A percentile compares a stretch with the other conserved stretches of the same genome.
These are phyloP conservation scores for Metellina segmentata DNA, from an alignment of 2,888 invertebrate genomes.

Conservation along the genomic window DNA sequence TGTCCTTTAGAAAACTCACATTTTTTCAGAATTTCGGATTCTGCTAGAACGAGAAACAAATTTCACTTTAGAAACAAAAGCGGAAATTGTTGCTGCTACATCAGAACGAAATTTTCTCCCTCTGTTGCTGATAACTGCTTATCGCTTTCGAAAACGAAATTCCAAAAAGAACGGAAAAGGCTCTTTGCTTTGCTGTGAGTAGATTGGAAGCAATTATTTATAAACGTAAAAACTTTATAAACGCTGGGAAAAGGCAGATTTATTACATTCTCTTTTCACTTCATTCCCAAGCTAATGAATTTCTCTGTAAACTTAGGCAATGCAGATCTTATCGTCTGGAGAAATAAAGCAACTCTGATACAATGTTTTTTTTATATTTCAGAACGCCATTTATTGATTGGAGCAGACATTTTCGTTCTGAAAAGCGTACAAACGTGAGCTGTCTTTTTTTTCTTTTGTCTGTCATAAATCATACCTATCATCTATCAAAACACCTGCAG, in stretches of 20 bases:
- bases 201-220: conserved; percentile 60
- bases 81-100: conserved; percentile 58
- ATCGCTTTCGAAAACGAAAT: conserved; percentile 42
- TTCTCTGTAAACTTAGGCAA: conserved; percentile 41
- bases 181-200: conserved; percentile 17
- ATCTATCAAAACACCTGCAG: conserved; percentile 39
- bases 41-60: conserved; percentile 56
- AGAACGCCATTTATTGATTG: conserved; percentile 14
- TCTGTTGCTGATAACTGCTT: conserved; percentile 51
- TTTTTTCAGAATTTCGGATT: conserved; percentile 19
- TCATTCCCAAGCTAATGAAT: conserved; percentile 27
- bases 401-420: conserved; percentile 12
- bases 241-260: conserved; percentile 44
- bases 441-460: conserved; percentile 23
- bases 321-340: conserved; percentile 41
- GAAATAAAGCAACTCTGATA: conserved; percentile 14
- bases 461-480: conserved; percentile 44
- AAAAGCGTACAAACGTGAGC: conserved; percentile 50
- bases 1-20: not conserved
- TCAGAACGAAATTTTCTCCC: conserved; percentile 21
- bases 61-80: conserved; percentile 57
- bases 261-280: conserved; percentile 40
- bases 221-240: conserved; percentile 49
- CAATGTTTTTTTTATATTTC: conserved; percentile 5
- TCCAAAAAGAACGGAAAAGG: conserved; percentile 24